Evolutionary conservation across 1,140 invertebrate species (phyloP).

Genomic region (Drosophila gunungcola): DNA sequence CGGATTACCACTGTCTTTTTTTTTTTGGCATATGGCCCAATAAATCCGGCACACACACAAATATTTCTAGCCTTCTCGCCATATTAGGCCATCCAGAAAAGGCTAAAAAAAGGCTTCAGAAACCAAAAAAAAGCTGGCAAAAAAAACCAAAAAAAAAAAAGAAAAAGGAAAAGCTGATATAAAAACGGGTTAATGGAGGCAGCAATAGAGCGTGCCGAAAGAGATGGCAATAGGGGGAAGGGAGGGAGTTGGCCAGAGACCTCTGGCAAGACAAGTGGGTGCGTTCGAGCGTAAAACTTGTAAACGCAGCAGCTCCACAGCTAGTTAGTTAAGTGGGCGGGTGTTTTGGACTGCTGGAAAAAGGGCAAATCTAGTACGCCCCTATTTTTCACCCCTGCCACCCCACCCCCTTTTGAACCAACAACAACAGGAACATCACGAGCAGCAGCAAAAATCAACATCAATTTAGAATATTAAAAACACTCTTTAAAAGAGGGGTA

Average conservation of each 20-base stretch:
- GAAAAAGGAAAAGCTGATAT: conserved; percentile 38
- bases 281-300: conserved; percentile 80
- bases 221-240: conserved; percentile 8
- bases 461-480: conserved; percentile 83
- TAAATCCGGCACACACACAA: conserved; percentile 54
- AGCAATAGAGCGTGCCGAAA: conserved; percentile 42
- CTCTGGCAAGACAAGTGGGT: conserved; percentile 81
- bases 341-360: conserved; percentile 20
- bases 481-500: conserved; percentile 14
- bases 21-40: conserved; percentile 36
- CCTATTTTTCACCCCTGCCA: background rate
- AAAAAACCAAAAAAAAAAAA: conserved; percentile 20
- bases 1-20: conserved; percentile 18
- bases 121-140: conserved; percentile 57
- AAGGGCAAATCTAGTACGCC: conserved; percentile 27
- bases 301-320: conserved; percentile 74
- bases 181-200: conserved; percentile 76
- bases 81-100: conserved; percentile 43
- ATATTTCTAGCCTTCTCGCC: background rate
- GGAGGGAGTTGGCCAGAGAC: conserved; percentile 32
- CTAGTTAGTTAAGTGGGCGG: conserved; percentile 82
- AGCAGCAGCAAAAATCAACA: conserved; percentile 71
- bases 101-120: conserved; percentile 57
- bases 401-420: background rate
- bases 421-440: conserved; percentile 9